These are phyloP conservation scores for Fulica atra DNA, from an alignment of 2,113 vertebrate genomes.

Conservation along the genomic window DNA sequence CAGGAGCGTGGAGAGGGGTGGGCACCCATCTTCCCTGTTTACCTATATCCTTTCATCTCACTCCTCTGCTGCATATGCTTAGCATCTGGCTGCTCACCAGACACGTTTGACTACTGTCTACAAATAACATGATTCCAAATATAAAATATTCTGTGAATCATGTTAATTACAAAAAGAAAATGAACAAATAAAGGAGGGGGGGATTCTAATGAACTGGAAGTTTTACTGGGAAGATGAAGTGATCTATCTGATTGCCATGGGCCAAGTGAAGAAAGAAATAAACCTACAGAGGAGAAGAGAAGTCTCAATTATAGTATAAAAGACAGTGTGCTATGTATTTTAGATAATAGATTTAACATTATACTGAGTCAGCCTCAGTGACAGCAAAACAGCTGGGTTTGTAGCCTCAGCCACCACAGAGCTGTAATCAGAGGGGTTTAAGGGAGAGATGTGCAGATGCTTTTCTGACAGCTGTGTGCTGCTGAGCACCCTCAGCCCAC, in stretches of 20 bases:
- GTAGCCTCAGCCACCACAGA: neutral
- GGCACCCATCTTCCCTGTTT: neutral
- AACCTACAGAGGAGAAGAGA: neutral
- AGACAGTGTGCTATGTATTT: neutral
- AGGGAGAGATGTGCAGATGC: neutral
- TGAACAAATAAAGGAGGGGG: neutral
- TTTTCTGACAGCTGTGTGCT: neutral
- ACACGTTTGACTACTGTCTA: slow-evolving; percentile 25
- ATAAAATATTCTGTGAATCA: slow-evolving; percentile 26
- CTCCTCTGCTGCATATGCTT: slow-evolving; percentile 46
- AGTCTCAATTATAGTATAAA: neutral
- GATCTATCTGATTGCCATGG: neutral
- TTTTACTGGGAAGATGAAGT: slow-evolving; percentile 29
- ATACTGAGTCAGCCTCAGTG: neutral
- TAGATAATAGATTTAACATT: neutral
- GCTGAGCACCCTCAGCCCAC: neutral
- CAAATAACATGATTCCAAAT: slow-evolving; percentile 28
- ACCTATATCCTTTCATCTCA: slow-evolving; percentile 2
- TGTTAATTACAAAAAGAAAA: neutral
- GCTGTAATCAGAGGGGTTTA: neutral
- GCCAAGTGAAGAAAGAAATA: neutral
- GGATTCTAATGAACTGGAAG: neutral
- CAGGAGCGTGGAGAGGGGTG: neutral
- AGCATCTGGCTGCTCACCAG: slow-evolving; percentile 54
- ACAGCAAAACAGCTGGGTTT: neutral